These are phyloP conservation scores for Sisyra terminalis DNA, from an alignment of 2,888 invertebrate species.

Conservation along the genomic window DNA sequence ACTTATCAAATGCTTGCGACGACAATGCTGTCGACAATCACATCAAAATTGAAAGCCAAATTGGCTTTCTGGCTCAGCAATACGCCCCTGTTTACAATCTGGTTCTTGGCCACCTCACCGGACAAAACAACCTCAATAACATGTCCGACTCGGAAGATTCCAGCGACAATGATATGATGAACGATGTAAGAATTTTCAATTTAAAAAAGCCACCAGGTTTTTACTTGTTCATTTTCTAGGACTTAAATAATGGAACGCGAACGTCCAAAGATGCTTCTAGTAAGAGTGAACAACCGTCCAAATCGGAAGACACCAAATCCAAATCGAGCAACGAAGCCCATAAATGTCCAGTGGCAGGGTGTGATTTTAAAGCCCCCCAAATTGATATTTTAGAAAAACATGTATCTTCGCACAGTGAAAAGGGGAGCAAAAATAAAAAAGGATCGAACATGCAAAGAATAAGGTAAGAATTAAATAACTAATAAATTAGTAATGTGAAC, in stretches of 20 bases:
- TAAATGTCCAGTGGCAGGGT: conserved; percentile 8
- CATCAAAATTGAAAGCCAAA: conserved; percentile 2
- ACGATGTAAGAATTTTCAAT: not conserved
- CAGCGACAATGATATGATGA: conserved; percentile 4
- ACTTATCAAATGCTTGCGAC: conserved; percentile 7
- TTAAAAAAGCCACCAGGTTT: no score
- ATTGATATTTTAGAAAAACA: conserved; percentile 7
- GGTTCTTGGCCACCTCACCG: conserved; percentile 5
- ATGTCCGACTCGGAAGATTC: conserved; percentile 6
- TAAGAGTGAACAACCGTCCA: conserved; percentile 5
- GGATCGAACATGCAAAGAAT: conserved; percentile 7
- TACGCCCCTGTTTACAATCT: conserved; percentile 7
- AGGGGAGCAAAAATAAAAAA: conserved; percentile 5
- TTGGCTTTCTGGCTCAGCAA: conserved; percentile 6
- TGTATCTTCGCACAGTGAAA: conserved; percentile 6
- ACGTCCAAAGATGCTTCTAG: not conserved
- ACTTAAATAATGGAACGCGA: not conserved
- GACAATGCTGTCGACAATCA: conserved; percentile 5
- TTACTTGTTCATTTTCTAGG: not conserved
- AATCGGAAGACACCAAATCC: not conserved
- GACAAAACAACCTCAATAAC: not conserved
- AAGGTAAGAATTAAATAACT: conserved; percentile 6
- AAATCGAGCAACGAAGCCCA: not conserved
- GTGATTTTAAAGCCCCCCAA: conserved; percentile 4
- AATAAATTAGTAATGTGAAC: no score